Base-by-base conservation (phyloP, 1,140 invertebrate species). In the Calycopis cecrops region DNA sequence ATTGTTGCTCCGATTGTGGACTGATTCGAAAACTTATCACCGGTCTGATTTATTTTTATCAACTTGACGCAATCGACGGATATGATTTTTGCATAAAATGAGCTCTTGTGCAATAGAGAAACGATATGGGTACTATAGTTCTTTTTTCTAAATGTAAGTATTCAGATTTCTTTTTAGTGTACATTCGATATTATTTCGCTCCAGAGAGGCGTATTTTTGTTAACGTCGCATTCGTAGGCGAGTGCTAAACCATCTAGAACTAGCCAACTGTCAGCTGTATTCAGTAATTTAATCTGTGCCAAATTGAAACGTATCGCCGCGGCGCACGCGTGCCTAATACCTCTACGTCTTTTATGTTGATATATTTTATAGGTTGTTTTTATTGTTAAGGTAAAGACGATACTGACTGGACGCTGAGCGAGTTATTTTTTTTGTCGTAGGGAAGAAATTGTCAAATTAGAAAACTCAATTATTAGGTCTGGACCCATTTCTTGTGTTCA, bases 331-430 rank as follows among this genome's bases (percentile, higher is more conserved):
- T 57, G 68, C 62, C 61, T 50, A 37, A 72, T 79, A 81, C 76
- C 79, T 79, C 73, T 66, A 74, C 65, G 71, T 78, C 68, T 69
- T 68, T 81, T 86, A 84, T 83, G 83, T 86, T 86, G 79, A 81
- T 84, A 86, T 74, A 80, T 84, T 79, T 83, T 84, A 84, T 82
- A 85, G 73, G 73, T 86, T 84, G 80, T 86, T 86, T 86, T 84
- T 86, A 86, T 86, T 83, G 73, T 86, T 86, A 84, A 86, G 80
- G 77, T 75, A 76, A 75, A 76, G 74, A 81, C 77, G 76, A 59
- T 62, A 63, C 51, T 66, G 63, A 63, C 69, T 62, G 60, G 60
- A 50, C 35, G 57, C 52, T 40, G 65, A 67, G 73, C 69, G 54
- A 50, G 62, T 28, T 28, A 28, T 76, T 76, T 78, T 80, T 75